Base-by-base conservation (phyloP, 2,888 invertebrate species). In the Eupelmus urozonus region DNA sequence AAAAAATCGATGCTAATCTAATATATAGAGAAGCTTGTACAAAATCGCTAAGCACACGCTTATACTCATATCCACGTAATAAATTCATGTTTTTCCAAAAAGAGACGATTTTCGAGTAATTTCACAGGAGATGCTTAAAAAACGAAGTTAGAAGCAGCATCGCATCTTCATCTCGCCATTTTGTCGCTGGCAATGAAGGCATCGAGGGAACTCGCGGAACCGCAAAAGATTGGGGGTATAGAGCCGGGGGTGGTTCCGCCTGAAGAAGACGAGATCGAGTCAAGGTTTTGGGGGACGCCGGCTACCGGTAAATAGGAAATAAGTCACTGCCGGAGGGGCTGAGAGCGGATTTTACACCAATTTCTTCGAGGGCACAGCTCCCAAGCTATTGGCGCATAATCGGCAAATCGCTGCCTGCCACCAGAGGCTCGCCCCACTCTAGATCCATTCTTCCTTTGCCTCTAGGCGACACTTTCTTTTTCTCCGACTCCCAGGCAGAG, bases 331-430 rank as follows among this genome's bases (percentile, higher is more conserved):
- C 89, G 85, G 86, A 86, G 87, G 88, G 85, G 83, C 5, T 18
- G 85, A 83, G 86, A 84, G 81, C 86, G 86, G 85, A 88, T 89
- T 88, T 88, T 84, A 85, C 87, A 86, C 85, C 88, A 89, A 89
- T 89, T 89, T 88, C 84, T 86, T 84, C 40, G 27, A 40, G 40
- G 29, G 13, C 65, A 57, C 57, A 85, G 86, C 86, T n/a, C n/a
- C n/a, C n/a, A n/a, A n/a, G 87, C 78, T 45, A 89, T 89, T 89
- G 89, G 88, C 83, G 87, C 85, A 85, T 88, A 87, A 88, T 89
- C 88, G 88, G 87, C 87, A 87, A 89, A 88, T 88, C 89, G 85
- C 82, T 71, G 74, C 20, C 34, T n/a, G 20, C 20, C 5, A 27
- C n/a, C 3, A 1, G n/a, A n/a, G n/a, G n/a, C n/a, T n/a, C 40